A percentile compares a stretch with the other conserved stretches of the same genome.
Conservation (phyloP, 2,888 invertebrate genomes). For the Harmothoe impar region DNA sequence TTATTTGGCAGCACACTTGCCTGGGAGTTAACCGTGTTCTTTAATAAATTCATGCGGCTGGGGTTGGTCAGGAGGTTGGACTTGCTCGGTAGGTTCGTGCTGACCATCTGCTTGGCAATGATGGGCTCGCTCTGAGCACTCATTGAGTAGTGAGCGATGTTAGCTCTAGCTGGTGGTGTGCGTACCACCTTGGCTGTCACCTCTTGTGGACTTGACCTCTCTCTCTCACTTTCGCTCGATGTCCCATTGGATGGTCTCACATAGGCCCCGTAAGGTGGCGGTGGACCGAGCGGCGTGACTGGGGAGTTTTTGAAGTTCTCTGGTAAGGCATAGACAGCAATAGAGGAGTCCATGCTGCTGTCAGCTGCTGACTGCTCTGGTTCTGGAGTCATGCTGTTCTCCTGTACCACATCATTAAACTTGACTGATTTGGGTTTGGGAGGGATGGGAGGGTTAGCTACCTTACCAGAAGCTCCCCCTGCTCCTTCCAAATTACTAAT, state of each 20-base stretch:
- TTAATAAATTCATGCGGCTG: background rate
- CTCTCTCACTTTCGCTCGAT: background rate
- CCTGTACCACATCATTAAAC: constrained; percentile 49
- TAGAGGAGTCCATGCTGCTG: constrained; percentile 45
- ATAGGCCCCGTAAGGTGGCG: constrained; percentile 36
- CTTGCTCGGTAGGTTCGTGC: constrained; percentile 47
- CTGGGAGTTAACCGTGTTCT: background rate
- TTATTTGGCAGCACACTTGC: background rate
- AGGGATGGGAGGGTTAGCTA: background rate
- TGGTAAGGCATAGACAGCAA: constrained; percentile 12
- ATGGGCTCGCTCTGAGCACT: constrained; percentile 52
- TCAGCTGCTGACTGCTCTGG: constrained; percentile 30
- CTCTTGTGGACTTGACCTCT: constrained; percentile 31
- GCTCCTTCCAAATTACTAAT: background rate
- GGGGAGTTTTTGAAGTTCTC: constrained; percentile 26
- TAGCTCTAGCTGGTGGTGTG: background rate
- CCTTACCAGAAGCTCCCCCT: background rate
- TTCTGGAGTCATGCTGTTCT: constrained; percentile 41
- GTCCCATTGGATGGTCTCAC: background rate
- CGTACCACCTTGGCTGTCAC: constrained; percentile 40
- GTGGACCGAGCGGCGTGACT: constrained; percentile 10
- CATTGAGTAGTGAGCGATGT: constrained; percentile 42
- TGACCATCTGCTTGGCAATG: constrained; percentile 42
- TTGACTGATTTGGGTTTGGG: constrained; percentile 50
- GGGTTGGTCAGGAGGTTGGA: background rate